Base-by-base conservation (phyloP, 2,113 vertebrate species). In the Oenanthe melanoleuca region DNA sequence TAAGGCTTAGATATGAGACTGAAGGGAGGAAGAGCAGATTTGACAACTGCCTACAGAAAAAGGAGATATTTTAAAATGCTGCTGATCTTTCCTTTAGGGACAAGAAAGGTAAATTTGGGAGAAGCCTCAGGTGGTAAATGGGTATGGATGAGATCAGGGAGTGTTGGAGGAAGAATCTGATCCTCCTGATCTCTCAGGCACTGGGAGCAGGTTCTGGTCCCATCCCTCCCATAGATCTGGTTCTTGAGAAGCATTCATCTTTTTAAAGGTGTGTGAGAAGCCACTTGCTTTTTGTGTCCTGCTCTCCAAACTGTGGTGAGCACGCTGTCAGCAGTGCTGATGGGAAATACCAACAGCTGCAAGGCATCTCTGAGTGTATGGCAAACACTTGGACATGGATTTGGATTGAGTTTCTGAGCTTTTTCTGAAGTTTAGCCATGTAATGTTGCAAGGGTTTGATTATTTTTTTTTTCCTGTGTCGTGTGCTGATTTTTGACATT, bases 251-350 rank as follows among this genome's bases (percentile, higher is more conserved):
- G 10, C 1, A 1, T 37, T 69, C 4, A 5, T 26, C 33, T 34
- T 67, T 34, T 60, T 37, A 18, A 47, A 60, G 42, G 24, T 61
- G 42, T 8, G 3, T 17, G 15, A 59, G 71, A 71, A 92, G 11
- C 24, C 1, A 1, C 49, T 78, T 74, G 14, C 33, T 44, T 72
- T 72, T 28, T 56, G 9, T 4, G 21, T 20, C 2, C 21, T 34
- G 34, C 44, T 90, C n/a, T 71, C 53, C 57, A 52, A 15, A 66
- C 6, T n/a, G 52, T 5, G 23, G 42, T 34, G 85, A 78, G 28
- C 50, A 19, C 0, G 0, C 25, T 42, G 50, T 69, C 64, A 66
- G 38, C 34, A 24, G 34, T n/a, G 47, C 23, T 14, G 61, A 8
- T 52, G 44, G 50, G 87, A 29, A 57, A 63, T 33, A 47, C 15